Evolutionary conservation across 2,113 vertebrate genomes (phyloP).

Genomic region (Lampris incognitus): DNA sequence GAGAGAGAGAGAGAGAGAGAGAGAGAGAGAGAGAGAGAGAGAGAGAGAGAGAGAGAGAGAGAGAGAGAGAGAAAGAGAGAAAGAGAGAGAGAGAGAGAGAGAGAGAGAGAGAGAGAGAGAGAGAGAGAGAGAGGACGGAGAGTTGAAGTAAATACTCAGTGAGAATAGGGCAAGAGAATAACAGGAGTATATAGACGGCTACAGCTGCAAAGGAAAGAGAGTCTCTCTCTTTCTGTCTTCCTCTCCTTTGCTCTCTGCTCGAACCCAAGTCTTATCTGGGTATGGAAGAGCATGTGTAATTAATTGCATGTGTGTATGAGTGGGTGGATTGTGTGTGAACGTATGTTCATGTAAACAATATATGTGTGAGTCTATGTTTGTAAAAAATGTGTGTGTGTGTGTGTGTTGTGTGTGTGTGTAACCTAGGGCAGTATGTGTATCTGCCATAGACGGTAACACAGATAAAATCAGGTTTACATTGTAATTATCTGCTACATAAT

Average conservation of each 20-base stretch:
- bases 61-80: conserved; percentile 12
- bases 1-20: background rate
- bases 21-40: conserved; percentile 8
- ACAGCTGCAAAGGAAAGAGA: no score
- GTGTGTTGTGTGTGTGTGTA: conserved; percentile 12
- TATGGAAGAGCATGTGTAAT: background rate
- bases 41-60: conserved; percentile 38
- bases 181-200: background rate
- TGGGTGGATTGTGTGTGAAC: background rate
- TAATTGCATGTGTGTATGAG: conserved; percentile 18
- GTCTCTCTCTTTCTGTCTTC: no score
- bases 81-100: conserved; percentile 59
- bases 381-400: background rate
- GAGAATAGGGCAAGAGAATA: conserved; percentile 8
- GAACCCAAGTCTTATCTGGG: background rate
- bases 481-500: conserved; percentile 9
- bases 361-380: background rate
- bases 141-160: conserved; percentile 9
- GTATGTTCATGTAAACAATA: background rate
- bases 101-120: conserved; percentile 51
- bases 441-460: background rate
- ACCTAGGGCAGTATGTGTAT: conserved; percentile 24
- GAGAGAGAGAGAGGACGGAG: conserved; percentile 32
- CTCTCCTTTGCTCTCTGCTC: background rate
- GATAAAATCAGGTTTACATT: conserved; percentile 54